A percentile compares a stretch with the other conserved stretches of the same genome.
phyloP scores from a whole-genome alignment of 2,113 vertebrate genomes.

The Numenius arquata region DNA sequence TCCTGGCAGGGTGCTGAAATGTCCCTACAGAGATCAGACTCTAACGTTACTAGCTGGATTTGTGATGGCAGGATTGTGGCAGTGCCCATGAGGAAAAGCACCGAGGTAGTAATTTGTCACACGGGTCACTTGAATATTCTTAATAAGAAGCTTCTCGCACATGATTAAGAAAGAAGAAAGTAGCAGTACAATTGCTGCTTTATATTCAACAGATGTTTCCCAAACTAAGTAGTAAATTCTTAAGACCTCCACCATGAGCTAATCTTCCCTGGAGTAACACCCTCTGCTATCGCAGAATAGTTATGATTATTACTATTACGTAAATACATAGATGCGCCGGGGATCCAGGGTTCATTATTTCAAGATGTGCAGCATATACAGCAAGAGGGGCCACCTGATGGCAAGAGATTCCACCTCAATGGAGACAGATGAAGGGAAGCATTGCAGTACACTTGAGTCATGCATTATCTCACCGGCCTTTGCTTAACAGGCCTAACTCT shows the following conservation, averaged over 20 bases:
- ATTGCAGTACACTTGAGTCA: neutral
- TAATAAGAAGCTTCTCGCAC: neutral
- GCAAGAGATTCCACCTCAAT: neutral
- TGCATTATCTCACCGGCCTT: neutral
- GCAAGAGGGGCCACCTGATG: neutral
- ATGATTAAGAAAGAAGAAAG: neutral
- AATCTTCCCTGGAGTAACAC: neutral
- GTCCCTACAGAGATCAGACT: neutral
- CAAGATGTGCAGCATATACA: neutral
- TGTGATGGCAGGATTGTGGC: neutral
- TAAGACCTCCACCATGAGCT: neutral
- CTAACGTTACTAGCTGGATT: neutral
- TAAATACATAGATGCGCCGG: neutral
- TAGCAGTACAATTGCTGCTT: neutral
- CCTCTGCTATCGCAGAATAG: neutral
- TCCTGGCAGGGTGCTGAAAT: neutral
- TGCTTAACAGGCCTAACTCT: neutral
- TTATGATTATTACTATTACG: neutral
- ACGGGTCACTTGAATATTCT: neutral
- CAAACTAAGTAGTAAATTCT: neutral
- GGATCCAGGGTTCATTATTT: neutral
- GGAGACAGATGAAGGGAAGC: neutral
- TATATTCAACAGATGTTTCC: neutral
- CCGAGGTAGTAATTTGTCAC: neutral
- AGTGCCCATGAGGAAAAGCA: neutral